Conservation (phyloP, 1,140 invertebrate species). For the Apis mellifera region Amel_HAv3.1 CM009941.2:15952501-15953000, state of each 20-base stretch:
- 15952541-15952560: slow-evolving; percentile 60
- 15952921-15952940: neutral
- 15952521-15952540: neutral
- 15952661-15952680: slow-evolving; percentile 90
- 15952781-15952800: neutral
- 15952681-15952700: slow-evolving; percentile 80
- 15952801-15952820: neutral
- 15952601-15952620: slow-evolving; percentile 88
- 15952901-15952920: neutral
- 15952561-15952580: slow-evolving; percentile 86
- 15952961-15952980: slow-evolving; percentile 24
- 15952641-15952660: slow-evolving; percentile 91
- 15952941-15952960: neutral
- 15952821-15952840: neutral
- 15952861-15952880: neutral
- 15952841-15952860: neutral
- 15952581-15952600: slow-evolving; percentile 89
- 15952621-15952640: slow-evolving; percentile 87
- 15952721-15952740: neutral
- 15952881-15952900: too few relatives aligned
- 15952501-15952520: too few relatives aligned
- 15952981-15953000: slow-evolving; percentile 74
- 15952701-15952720: slow-evolving; percentile 24
- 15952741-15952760: slow-evolving; percentile 14
- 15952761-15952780: neutral